Conservation (phyloP, 2,888 invertebrate species). For the Exephanes ischioxanthus region DNA sequence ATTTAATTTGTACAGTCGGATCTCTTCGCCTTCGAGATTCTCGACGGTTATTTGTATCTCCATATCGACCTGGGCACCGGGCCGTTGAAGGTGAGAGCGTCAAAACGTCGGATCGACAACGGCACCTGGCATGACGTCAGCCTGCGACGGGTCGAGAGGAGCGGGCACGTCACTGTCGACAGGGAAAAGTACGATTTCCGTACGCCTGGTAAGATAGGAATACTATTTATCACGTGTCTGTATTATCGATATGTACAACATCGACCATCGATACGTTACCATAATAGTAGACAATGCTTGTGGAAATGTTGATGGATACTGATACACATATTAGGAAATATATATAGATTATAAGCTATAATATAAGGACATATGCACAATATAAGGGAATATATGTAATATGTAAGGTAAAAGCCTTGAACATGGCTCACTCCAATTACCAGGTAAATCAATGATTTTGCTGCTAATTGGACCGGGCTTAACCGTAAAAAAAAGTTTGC, state of each 20-base stretch:
- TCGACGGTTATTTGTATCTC: conserved; percentile 97
- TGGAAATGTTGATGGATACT: not conserved
- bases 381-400: no score
- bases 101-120: conserved; percentile 94
- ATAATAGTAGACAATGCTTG: not conserved
- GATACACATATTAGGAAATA: no score
- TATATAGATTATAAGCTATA: no score
- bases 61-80: conserved; percentile 97
- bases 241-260: not conserved
- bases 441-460: no score
- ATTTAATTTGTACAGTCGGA: conserved; percentile 88
- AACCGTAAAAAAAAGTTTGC: no score
- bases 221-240: not conserved
- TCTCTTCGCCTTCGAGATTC: conserved; percentile 96
- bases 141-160: conserved; percentile 92
- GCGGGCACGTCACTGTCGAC: conserved; percentile 95
- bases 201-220: conserved; percentile 89
- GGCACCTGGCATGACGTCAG: conserved; percentile 97
- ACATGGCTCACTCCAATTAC: no score
- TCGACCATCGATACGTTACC: conserved; percentile 2
- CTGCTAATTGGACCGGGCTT: no score
- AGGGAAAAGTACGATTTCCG: conserved; percentile 95
- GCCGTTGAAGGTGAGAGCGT: conserved; percentile 93
- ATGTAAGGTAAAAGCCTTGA: no score
- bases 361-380: no score